These are phyloP conservation scores for Platichthys flesus DNA, from an alignment of 2,113 vertebrate genomes.

Conservation along the genomic window DNA sequence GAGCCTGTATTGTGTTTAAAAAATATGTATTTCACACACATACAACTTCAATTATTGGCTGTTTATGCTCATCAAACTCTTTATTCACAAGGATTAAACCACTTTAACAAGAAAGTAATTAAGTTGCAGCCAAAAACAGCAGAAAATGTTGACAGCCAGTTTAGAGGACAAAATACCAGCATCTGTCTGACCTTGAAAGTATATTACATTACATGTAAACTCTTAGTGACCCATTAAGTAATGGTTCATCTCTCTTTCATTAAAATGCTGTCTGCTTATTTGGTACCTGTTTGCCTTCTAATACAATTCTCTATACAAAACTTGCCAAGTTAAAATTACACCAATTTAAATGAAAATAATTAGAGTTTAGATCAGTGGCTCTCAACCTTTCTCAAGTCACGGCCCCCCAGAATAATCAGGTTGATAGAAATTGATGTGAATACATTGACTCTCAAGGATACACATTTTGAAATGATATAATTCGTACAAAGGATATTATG, in stretches of 20 bases:
- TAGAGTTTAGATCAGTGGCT: background rate
- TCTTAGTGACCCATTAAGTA: too few relatives aligned
- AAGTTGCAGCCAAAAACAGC: background rate
- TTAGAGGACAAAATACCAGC: background rate
- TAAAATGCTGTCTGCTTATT: background rate
- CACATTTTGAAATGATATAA: too few relatives aligned
- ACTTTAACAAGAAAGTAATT: background rate
- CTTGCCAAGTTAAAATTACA: slow-evolving; percentile 8
- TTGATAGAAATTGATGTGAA: background rate
- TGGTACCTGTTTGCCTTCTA: background rate
- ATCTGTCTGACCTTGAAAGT: too few relatives aligned
- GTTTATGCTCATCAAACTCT: too few relatives aligned
- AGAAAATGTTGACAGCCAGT: background rate
- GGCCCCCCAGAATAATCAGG: background rate
- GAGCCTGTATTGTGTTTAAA: too few relatives aligned
- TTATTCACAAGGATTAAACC: too few relatives aligned
- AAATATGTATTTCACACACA: too few relatives aligned
- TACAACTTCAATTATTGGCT: too few relatives aligned
- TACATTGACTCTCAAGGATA: too few relatives aligned
- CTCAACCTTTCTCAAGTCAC: background rate
- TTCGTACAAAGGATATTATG: too few relatives aligned
- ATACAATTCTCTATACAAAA: slow-evolving; percentile 9
- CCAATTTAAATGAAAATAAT: slow-evolving; percentile 3
- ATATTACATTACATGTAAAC: too few relatives aligned
- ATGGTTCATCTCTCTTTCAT: too few relatives aligned